A percentile compares a stretch with the other conserved stretches of the same genome.
These are phyloP conservation scores for Epinotia demarniana DNA, from an alignment of 2,888 invertebrate species.

Conservation along the genomic window DNA sequence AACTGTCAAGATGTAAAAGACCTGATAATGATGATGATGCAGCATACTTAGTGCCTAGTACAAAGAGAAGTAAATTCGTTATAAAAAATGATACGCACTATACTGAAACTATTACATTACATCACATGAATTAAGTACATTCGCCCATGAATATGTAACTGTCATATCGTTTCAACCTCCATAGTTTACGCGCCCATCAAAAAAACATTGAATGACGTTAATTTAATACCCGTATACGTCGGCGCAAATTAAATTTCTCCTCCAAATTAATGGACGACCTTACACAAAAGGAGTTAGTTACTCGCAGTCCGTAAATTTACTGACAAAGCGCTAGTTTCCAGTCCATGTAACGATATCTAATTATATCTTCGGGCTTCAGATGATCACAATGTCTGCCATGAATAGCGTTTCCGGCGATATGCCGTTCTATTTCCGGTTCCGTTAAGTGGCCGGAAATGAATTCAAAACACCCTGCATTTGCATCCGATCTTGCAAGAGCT, in stretches of 20 bases:
- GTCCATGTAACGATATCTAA: slow-evolving; percentile 44
- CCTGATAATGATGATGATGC: too few relatives aligned
- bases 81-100: too few relatives aligned
- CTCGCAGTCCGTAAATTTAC: slow-evolving; percentile 38
- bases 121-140: background rate
- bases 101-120: too few relatives aligned
- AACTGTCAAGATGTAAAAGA: too few relatives aligned
- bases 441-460: slow-evolving; percentile 75
- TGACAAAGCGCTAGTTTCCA: slow-evolving; percentile 43
- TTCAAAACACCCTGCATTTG: slow-evolving; percentile 75
- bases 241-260: slow-evolving; percentile 17
- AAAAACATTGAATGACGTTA: background rate
- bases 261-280: slow-evolving; percentile 24
- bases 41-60: too few relatives aligned
- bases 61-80: too few relatives aligned
- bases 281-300: slow-evolving; percentile 40
- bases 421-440: slow-evolving; percentile 73
- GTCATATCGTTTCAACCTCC: background rate
- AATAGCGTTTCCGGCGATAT: slow-evolving; percentile 67
- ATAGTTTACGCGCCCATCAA: background rate
- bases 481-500: slow-evolving; percentile 64
- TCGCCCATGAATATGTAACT: background rate
- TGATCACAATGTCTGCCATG: slow-evolving; percentile 65
- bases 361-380: slow-evolving; percentile 45
- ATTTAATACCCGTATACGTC: background rate